These are phyloP conservation scores for Salvelinus namaycush DNA, from an alignment of 2,113 vertebrate species.

Conservation along the genomic window DNA sequence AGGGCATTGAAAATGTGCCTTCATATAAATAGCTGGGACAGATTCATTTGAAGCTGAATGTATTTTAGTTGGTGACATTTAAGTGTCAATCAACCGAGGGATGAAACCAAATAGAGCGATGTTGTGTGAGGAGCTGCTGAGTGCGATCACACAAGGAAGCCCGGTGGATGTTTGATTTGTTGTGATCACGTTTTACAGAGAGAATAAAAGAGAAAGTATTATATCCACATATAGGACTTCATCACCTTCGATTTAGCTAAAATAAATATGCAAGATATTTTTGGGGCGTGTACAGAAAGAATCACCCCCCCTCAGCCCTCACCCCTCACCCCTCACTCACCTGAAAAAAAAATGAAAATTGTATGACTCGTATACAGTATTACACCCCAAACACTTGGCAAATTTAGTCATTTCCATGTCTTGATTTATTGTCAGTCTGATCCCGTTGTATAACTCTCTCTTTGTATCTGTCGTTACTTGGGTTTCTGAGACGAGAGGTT, in stretches of 20 bases:
- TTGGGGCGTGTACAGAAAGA: too few relatives aligned
- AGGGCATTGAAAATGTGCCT: conserved; percentile 19
- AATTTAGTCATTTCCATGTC: conserved; percentile 29
- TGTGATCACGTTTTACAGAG: too few relatives aligned
- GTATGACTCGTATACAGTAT: conserved; percentile 12
- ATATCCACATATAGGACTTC: too few relatives aligned
- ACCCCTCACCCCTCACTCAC: background rate
- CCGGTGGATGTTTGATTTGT: too few relatives aligned
- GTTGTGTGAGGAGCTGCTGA: background rate
- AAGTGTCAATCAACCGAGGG: conserved; percentile 42
- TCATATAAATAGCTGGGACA: conserved; percentile 25
- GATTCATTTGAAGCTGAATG: conserved; percentile 25
- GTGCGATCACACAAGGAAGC: too few relatives aligned
- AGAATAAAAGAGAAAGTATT: too few relatives aligned
- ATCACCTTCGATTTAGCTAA: too few relatives aligned
- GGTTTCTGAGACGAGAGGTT: conserved; percentile 30
- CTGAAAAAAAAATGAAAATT: background rate
- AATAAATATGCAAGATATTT: too few relatives aligned
- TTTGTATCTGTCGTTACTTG: conserved; percentile 20
- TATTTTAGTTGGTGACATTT: conserved; percentile 50
- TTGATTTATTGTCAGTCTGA: conserved; percentile 30
- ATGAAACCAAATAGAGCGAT: conserved; percentile 1
- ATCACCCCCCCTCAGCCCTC: too few relatives aligned
- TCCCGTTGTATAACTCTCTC: conserved; percentile 22
- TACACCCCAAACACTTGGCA: conserved; percentile 6